These are phyloP conservation scores for Benitochromis conjunctus DNA, from an alignment of 2,113 vertebrate genomes.

Conservation along the genomic window DNA sequence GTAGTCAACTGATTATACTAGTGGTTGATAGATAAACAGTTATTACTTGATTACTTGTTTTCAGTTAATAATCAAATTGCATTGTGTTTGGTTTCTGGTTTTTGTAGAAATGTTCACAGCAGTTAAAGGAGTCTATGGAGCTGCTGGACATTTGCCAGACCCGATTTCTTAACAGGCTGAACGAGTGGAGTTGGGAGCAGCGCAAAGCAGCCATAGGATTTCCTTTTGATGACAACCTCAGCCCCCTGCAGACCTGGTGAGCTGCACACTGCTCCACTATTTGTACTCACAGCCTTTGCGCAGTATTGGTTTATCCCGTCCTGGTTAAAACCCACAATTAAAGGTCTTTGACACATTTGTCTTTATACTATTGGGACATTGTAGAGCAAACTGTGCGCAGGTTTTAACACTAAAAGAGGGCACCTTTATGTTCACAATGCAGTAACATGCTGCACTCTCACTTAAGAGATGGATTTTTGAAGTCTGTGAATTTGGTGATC, in stretches of 20 bases:
- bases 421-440: neutral
- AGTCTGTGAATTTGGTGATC: neutral
- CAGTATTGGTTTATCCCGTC: neutral
- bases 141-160: slow-evolving; percentile 74
- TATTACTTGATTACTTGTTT: neutral
- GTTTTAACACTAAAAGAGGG: neutral
- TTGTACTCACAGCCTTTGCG: neutral
- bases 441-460: fast-evolving
- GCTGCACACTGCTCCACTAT: neutral
- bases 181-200: slow-evolving; percentile 87
- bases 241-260: slow-evolving; percentile 76
- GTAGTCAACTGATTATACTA: neutral
- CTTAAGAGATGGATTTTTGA: fast-evolving
- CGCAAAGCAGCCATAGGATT: slow-evolving; percentile 85
- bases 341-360: neutral
- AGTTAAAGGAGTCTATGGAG: slow-evolving; percentile 71
- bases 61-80: neutral
- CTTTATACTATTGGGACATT: neutral
- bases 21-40: neutral
- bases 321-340: neutral
- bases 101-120: slow-evolving; percentile 61
- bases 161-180: slow-evolving; percentile 78
- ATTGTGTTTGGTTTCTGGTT: neutral
- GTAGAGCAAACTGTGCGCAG: too few relatives aligned
- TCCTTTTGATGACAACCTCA: slow-evolving; percentile 82